Conservation (phyloP, 2,888 invertebrate genomes). For the Uropetala carovei region DNA sequence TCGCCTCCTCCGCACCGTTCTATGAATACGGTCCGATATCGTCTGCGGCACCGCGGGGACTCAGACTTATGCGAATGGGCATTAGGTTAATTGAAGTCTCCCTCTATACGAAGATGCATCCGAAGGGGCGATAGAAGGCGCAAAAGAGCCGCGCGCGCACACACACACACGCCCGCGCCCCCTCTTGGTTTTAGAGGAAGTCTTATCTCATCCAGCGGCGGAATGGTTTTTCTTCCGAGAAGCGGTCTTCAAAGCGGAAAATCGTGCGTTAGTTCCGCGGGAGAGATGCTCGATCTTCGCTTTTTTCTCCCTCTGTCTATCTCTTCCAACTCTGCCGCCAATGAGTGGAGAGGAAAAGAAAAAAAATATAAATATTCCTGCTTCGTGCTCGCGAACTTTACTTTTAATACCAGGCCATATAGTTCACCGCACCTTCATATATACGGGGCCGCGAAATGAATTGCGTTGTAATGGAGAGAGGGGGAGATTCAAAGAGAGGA, state of each 20-base stretch:
- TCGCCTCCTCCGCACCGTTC: background rate
- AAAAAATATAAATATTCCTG: no score
- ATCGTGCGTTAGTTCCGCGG: background rate
- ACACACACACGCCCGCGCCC: background rate
- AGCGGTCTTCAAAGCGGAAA: background rate
- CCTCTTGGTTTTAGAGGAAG: background rate
- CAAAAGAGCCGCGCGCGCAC: background rate
- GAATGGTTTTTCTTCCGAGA: background rate
- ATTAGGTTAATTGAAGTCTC: constrained; percentile 55
- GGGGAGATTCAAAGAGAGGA: no score
- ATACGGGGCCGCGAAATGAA: no score
- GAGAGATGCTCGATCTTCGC: background rate
- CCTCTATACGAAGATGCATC: background rate
- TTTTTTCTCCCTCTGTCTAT: background rate
- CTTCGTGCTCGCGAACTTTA: no score
- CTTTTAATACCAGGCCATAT: no score
- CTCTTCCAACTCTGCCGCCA: background rate
- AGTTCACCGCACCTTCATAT: no score
- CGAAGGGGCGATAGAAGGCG: background rate
- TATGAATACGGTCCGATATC: background rate
- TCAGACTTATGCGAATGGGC: background rate
- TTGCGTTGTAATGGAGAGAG: no score
- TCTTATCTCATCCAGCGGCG: background rate
- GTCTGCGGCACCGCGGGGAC: background rate
- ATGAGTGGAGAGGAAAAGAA: no score